phyloP scores from a whole-genome alignment of 2,113 vertebrate genomes.

The Amphiprion ocellaris region DNA sequence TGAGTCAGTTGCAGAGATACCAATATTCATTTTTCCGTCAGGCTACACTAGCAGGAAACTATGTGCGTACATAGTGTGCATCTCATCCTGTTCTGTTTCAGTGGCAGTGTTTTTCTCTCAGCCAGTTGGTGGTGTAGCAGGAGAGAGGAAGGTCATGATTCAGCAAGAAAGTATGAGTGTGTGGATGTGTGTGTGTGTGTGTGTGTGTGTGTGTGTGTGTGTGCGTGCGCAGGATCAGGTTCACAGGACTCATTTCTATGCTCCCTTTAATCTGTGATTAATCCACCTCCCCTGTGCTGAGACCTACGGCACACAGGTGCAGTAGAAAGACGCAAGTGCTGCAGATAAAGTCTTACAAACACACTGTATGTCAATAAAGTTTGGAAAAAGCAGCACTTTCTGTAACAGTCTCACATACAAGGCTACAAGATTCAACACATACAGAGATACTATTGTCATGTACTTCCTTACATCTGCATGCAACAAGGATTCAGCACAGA shows the following conservation, averaged over 20 bases:
- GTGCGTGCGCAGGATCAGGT: conserved; percentile 9
- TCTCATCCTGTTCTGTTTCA: conserved; percentile 20
- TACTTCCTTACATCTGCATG: background rate
- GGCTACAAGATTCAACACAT: background rate
- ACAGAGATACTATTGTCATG: conserved; percentile 2
- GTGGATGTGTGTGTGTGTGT: background rate
- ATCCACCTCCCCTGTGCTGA: conserved; percentile 29
- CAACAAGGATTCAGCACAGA: background rate
- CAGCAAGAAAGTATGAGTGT: conserved; percentile 50
- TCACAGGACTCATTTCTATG: conserved; percentile 41
- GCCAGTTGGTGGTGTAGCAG: conserved; percentile 39
- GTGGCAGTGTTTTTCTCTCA: conserved; percentile 46
- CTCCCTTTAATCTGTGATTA: conserved; percentile 52
- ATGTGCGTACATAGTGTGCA: background rate
- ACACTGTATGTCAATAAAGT: background rate
- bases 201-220: background rate
- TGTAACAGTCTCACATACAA: background rate
- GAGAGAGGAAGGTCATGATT: conserved; percentile 65
- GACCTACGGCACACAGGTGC: conserved; percentile 1
- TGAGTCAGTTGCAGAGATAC: conserved; percentile 52
- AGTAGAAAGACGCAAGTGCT: background rate
- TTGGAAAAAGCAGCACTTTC: background rate
- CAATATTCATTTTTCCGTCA: conserved; percentile 70
- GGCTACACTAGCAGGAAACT: conserved; percentile 26
- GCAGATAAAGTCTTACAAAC: conserved; percentile 30